A percentile compares a stretch with the other conserved stretches of the same genome.
phyloP scores from a whole-genome alignment of 2,797 vertebrate species.

The Discoglossus pictus region DNA sequence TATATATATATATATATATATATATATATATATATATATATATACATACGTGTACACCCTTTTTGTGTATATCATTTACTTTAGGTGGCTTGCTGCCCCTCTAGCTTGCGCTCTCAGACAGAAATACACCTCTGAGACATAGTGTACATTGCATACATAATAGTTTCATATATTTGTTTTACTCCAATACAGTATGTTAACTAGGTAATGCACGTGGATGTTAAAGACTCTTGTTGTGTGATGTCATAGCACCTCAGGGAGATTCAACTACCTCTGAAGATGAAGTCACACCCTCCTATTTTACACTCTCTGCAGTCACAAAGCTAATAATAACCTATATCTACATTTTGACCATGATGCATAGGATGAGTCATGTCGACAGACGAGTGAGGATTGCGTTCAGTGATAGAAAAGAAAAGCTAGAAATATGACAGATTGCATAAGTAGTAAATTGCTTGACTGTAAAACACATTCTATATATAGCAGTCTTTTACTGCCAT shows the following conservation, averaged over 20 bases:
- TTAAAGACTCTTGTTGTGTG: not conserved
- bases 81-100: too few relatives aligned
- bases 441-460: conserved; percentile 8
- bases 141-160: too few relatives aligned
- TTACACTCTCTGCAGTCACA: not conserved
- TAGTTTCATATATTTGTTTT: too few relatives aligned
- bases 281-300: conserved; percentile 17
- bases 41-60: too few relatives aligned
- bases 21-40: too few relatives aligned
- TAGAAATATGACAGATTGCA: conserved; percentile 22
- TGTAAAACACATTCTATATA: conserved; percentile 18
- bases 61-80: too few relatives aligned
- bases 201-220: too few relatives aligned
- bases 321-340: conserved; percentile 24
- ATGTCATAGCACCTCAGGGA: conserved; percentile 1
- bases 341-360: conserved; percentile 18
- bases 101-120: too few relatives aligned
- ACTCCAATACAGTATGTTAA: too few relatives aligned
- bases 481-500: conserved; percentile 1
- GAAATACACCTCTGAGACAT: too few relatives aligned
- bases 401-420: not conserved
- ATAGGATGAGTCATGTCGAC: conserved; percentile 25
- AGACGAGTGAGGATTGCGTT: not conserved
- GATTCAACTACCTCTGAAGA: conserved; percentile 15
- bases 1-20: too few relatives aligned